Conservation (phyloP, 2,888 invertebrate species). For the Fragum whitleyi region DNA sequence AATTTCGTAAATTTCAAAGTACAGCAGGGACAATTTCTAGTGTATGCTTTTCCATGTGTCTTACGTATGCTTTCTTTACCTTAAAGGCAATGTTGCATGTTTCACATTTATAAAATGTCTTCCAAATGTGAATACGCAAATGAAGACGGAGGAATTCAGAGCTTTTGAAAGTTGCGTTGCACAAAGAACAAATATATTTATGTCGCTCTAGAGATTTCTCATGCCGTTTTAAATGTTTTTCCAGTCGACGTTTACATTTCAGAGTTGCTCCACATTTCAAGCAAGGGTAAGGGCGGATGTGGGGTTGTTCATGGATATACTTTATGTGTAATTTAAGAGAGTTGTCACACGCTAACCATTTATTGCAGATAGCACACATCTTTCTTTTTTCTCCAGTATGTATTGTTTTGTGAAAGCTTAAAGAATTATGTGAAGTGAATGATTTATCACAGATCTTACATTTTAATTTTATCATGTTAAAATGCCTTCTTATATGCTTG, state of each 20-base stretch:
- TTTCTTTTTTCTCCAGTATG: background rate
- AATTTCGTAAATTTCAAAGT: too few relatives aligned
- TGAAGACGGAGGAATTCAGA: background rate
- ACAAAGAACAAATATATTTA: background rate
- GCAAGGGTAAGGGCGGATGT: background rate
- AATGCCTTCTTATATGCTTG: background rate
- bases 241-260: background rate
- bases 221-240: background rate
- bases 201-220: background rate
- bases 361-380: background rate
- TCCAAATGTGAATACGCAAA: background rate
- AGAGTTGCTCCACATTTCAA: background rate
- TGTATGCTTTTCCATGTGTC: background rate
- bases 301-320: background rate
- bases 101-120: background rate
- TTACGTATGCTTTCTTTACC: background rate
- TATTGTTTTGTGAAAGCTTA: background rate
- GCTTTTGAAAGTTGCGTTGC: background rate
- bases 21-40: too few relatives aligned
- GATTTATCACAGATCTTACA: background rate
- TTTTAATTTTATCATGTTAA: background rate
- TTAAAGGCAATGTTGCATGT: background rate
- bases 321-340: background rate
- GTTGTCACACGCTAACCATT: background rate
- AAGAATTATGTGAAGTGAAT: background rate